Conservation (phyloP, 2,797 vertebrate species). For the Thunnus albacares region DNA sequence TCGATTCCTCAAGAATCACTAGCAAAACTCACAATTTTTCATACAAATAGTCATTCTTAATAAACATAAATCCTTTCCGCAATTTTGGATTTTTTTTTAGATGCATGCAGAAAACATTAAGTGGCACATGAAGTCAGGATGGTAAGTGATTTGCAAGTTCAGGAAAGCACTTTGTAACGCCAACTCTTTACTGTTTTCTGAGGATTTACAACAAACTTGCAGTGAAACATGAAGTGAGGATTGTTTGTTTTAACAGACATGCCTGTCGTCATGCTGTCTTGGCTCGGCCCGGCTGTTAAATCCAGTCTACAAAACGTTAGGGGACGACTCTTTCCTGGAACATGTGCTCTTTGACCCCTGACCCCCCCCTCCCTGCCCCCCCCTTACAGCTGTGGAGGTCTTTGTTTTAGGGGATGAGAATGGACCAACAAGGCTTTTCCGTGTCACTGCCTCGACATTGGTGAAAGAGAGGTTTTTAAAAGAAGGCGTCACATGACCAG, state of each 20-base stretch:
- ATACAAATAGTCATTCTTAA: too few species aligned
- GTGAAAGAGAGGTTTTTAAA: constrained; percentile 32
- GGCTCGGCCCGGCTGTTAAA: constrained; percentile 64
- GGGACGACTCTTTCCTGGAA: constrained; percentile 72
- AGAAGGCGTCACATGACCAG: constrained; percentile 30
- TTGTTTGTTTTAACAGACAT: constrained; percentile 66
- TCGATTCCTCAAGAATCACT: too few species aligned
- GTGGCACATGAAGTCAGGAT: not conserved
- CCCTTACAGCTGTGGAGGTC: constrained; percentile 48
- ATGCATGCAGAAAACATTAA: not conserved
- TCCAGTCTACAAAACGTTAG: constrained; percentile 61
- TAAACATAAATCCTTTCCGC: too few species aligned
- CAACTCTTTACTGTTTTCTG: constrained; percentile 22
- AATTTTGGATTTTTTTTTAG: not conserved
- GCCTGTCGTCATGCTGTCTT: constrained; percentile 65
- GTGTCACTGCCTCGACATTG: constrained; percentile 44
- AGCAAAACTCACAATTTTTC: too few species aligned
- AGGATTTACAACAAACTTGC: constrained; percentile 19
- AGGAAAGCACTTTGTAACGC: constrained; percentile 1
- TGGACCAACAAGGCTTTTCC: constrained; percentile 58
- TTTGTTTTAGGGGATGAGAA: constrained; percentile 72
- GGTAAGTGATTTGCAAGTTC: not conserved
- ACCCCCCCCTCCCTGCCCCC: constrained; percentile 24
- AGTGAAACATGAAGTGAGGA: constrained; percentile 52
- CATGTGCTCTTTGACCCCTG: constrained; percentile 80